Conservation (phyloP, 1,140 invertebrate genomes). For the Eueides isabella region DNA sequence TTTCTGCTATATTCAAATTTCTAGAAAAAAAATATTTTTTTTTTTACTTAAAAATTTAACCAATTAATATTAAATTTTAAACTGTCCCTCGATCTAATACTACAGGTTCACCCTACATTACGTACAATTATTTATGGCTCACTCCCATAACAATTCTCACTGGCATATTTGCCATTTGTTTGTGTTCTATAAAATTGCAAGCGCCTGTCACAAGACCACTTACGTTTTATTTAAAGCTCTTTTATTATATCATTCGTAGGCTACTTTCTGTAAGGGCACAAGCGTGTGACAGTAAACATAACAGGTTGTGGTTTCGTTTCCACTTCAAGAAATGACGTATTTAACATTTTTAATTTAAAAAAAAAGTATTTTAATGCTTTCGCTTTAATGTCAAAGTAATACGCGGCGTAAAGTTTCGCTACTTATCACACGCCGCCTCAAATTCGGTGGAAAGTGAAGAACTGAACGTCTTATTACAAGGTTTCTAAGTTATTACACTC, state of each 20-base stretch:
- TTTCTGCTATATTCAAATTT: too few relatives aligned
- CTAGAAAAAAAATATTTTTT: too few relatives aligned
- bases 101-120: background rate
- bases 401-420: too few relatives aligned
- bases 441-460: background rate
- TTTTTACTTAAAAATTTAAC: too few relatives aligned
- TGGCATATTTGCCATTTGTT: constrained; percentile 5
- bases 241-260: too few relatives aligned
- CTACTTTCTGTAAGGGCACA: background rate
- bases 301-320: background rate
- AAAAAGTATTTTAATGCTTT: too few relatives aligned
- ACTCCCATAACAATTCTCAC: constrained; percentile 2
- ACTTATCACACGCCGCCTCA: background rate
- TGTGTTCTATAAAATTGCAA: constrained; percentile 9
- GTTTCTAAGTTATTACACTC: too few relatives aligned
- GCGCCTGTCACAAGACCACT: background rate
- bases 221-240: background rate
- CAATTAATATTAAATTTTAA: background rate
- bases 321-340: too few relatives aligned
- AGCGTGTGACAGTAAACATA: background rate
- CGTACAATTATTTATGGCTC: background rate
- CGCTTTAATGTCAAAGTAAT: too few relatives aligned
- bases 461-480: background rate
- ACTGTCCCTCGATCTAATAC: background rate
- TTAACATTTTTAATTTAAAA: too few relatives aligned